phyloP scores from a whole-genome alignment of 2,797 vertebrate genomes.

The Tadarida brasiliensis region DNA sequence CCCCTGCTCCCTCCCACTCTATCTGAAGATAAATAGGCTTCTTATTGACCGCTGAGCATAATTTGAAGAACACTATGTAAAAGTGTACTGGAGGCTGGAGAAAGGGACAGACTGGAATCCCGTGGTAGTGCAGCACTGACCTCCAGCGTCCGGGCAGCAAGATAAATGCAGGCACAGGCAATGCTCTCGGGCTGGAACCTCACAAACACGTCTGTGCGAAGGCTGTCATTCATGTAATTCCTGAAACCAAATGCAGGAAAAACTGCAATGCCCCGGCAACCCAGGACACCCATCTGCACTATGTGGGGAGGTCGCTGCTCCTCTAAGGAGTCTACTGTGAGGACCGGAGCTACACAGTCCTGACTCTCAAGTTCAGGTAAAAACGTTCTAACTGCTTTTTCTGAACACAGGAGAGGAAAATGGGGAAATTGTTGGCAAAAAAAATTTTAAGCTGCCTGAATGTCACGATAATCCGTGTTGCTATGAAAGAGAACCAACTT shows the following conservation, averaged over 20 bases:
- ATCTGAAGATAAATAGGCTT: too few relatives aligned
- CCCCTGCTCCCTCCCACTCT: too few relatives aligned
- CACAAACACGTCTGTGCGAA: conserved; percentile 93
- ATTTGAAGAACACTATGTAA: fast-evolving
- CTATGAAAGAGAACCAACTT: conserved; percentile 91
- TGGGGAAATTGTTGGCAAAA: conserved; percentile 49
- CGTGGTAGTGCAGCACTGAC: conserved; percentile 72
- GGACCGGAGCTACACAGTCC: conserved; percentile 59
- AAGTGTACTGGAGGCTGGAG: background rate
- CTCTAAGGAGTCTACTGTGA: conserved; percentile 77
- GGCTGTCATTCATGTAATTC: conserved; percentile 95
- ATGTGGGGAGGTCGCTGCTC: conserved; percentile 64
- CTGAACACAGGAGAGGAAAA: conserved; percentile 58
- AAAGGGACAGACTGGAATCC: too few relatives aligned
- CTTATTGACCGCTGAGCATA: fast-evolving
- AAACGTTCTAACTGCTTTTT: conserved; percentile 46
- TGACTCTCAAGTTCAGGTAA: conserved; percentile 68
- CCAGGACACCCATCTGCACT: background rate
- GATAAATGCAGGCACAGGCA: conserved; percentile 93
- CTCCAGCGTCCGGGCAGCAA: conserved; percentile 91
- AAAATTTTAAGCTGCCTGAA: conserved; percentile 80
- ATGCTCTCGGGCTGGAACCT: conserved; percentile 93
- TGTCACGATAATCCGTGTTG: conserved; percentile 78
- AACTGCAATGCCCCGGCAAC: background rate
- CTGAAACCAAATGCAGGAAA: conserved; percentile 83